Evolutionary conservation across 2,797 vertebrate species (phyloP).

Genomic region (Linurgus olivaceus): DNA sequence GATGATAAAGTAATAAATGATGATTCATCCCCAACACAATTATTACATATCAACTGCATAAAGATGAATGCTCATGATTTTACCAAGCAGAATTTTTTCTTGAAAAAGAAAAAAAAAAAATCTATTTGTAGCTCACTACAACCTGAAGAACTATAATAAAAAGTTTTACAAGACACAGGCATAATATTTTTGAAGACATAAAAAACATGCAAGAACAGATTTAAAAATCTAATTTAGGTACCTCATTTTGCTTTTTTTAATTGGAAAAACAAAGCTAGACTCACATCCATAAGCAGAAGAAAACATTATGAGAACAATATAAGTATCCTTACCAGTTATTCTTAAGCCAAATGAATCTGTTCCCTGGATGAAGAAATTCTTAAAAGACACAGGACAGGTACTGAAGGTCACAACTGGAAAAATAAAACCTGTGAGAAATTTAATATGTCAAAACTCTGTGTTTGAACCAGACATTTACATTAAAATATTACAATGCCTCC

Average conservation of each 20-base stretch:
- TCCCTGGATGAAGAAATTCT: constrained; percentile 55
- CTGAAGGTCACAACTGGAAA: constrained; percentile 70
- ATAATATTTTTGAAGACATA: not conserved
- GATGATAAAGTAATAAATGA: constrained; percentile 65
- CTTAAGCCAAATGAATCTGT: constrained; percentile 22
- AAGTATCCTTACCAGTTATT: constrained; percentile 70
- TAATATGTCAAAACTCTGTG: not conserved
- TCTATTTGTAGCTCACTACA: not conserved
- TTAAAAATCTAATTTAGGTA: not conserved
- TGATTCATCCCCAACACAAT: constrained; percentile 54
- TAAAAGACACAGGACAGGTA: constrained; percentile 46
- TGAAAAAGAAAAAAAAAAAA: not conserved
- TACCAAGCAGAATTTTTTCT: not conserved
- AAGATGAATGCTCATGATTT: constrained; percentile 35
- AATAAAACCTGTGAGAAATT: constrained; percentile 71
- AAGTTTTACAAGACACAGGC: not conserved
- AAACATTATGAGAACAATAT: not conserved
- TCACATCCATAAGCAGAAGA: not conserved
- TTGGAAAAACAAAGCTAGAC: not conserved
- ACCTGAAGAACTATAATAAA: not conserved
- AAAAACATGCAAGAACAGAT: not conserved
- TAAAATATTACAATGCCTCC: not conserved
- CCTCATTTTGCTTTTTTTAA: not conserved
- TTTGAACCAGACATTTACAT: not conserved
- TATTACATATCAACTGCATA: constrained; percentile 42